phyloP scores from a whole-genome alignment of 1,140 invertebrate genomes.

The Cheumatopsyche charites region DNA sequence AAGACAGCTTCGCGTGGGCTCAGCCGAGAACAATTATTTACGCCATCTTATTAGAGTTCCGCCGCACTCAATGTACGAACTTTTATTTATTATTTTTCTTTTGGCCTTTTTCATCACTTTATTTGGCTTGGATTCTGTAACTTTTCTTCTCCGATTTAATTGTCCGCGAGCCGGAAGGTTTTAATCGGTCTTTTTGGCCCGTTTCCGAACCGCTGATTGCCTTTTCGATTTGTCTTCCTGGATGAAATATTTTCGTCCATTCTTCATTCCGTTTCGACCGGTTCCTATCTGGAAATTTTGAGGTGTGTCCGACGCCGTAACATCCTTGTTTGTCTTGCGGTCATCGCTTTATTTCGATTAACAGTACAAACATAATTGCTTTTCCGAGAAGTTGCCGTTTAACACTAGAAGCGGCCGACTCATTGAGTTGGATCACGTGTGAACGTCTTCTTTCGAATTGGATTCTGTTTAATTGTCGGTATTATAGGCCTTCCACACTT shows the following conservation, averaged over 20 bases:
- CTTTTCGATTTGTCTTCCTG: not conserved
- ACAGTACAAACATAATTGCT: slow-evolving; percentile 16
- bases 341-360: slow-evolving; percentile 13
- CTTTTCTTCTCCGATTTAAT: slow-evolving; percentile 27
- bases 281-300: not conserved
- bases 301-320: no score
- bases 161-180: slow-evolving; percentile 22
- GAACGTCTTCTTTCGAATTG: slow-evolving; percentile 1
- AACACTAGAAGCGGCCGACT: slow-evolving; percentile 2
- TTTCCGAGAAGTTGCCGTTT: not conserved
- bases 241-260: not conserved
- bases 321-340: slow-evolving; percentile 2
- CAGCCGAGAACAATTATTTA: slow-evolving; percentile 47
- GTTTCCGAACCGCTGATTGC: not conserved
- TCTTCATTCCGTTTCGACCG: not conserved
- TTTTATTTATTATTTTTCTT: not conserved
- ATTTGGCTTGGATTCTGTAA: not conserved
- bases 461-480: not conserved
- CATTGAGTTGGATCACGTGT: slow-evolving; percentile 17
- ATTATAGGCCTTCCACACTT: not conserved
- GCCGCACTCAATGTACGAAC: not conserved
- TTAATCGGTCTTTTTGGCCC: slow-evolving; percentile 4
- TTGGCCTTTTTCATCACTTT: slow-evolving; percentile 2
- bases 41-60: slow-evolving; percentile 48
- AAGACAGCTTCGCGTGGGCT: slow-evolving; percentile 46